Percentiles rank a stretch among this genome's conserved stretches.
Conservation (phyloP, 2,888 invertebrate species). For the Biston stratarius region DNA sequence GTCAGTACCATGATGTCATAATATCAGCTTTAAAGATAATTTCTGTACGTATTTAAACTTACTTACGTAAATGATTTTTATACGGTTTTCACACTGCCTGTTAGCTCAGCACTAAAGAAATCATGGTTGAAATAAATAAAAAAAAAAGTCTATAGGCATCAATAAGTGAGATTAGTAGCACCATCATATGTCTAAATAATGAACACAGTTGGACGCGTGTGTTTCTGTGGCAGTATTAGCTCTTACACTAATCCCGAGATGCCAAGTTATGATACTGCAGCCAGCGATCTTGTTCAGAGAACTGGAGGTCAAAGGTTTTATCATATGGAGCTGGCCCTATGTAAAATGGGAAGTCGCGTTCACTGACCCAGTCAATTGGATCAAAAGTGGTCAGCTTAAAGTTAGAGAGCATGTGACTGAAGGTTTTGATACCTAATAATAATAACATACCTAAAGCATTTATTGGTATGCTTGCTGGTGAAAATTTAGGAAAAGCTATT, state of each 20-base stretch:
- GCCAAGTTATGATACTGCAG: background rate
- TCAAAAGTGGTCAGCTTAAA: background rate
- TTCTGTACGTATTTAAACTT: no score
- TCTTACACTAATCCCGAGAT: slow-evolving; percentile 43
- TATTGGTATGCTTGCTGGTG: background rate
- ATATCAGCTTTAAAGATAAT: no score
- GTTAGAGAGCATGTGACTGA: slow-evolving; percentile 67
- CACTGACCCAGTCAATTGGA: background rate
- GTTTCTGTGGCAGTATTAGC: background rate
- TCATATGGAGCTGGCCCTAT: background rate
- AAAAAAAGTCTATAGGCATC: no score
- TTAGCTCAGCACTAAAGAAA: no score
- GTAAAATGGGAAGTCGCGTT: slow-evolving; percentile 35
- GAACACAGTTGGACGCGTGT: background rate
- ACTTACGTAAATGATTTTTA: no score
- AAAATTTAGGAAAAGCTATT: background rate
- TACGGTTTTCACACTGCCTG: no score
- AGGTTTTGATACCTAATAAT: no score
- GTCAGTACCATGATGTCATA: no score
- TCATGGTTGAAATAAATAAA: no score
- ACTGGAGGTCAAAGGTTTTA: background rate
- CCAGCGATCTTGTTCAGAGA: background rate
- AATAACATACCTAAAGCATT: slow-evolving; percentile 54
- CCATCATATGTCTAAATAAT: background rate
- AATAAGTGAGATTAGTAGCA: background rate